phyloP scores from a whole-genome alignment of 2,888 invertebrate species.

The Drosophila kokeensis region DNA sequence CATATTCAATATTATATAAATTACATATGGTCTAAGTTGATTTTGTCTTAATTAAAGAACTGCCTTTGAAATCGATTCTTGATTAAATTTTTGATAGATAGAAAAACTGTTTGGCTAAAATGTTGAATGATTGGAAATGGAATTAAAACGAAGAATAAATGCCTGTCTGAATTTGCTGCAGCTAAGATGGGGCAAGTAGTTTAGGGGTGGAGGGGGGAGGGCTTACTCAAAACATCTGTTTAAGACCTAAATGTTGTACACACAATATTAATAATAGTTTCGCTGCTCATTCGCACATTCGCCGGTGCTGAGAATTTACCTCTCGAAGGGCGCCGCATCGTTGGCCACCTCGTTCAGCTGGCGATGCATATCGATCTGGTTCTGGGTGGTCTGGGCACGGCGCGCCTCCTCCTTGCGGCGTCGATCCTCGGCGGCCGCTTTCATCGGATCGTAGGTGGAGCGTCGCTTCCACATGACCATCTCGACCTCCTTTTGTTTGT shows the following conservation, averaged over 20 bases:
- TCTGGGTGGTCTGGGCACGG: conserved; percentile 67
- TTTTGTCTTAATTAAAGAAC: not conserved
- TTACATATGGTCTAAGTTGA: not conserved
- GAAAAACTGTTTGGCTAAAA: not conserved
- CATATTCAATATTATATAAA: not conserved
- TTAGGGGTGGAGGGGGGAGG: not conserved
- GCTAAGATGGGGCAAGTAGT: not conserved
- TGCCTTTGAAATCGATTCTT: not conserved
- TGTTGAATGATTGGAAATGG: not conserved
- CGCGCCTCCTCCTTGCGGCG: conserved; percentile 87
- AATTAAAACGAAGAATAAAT: not conserved
- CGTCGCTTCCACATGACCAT: conserved; percentile 98
- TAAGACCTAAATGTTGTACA: conserved; percentile 30
- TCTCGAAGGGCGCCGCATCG: conserved; percentile 77
- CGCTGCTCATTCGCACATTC: not conserved
- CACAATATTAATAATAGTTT: conserved; percentile 9
- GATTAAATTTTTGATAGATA: not conserved
- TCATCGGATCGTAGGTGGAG: conserved; percentile 97
- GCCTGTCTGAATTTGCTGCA: not conserved
- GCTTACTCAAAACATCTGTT: conserved; percentile 17
- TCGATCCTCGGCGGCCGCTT: conserved; percentile 94
- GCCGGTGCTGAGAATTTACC: conserved; percentile 66
- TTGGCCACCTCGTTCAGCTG: conserved; percentile 61
- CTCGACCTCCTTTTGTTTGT: conserved; percentile 91
- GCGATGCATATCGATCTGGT: conserved; percentile 71